These are phyloP conservation scores for Dinocampus coccinellae DNA, from an alignment of 2,888 invertebrate genomes.

Conservation along the genomic window DNA sequence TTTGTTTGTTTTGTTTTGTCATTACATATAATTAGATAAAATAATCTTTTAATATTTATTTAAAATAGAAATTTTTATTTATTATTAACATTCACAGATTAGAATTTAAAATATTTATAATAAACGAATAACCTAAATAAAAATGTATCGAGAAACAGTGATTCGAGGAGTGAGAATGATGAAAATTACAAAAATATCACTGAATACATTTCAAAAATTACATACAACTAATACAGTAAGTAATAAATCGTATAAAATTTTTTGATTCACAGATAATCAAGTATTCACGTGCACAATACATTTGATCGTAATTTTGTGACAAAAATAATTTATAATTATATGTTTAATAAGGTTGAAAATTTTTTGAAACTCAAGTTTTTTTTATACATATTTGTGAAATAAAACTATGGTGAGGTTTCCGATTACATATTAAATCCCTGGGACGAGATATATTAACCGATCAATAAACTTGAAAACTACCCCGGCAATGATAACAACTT, in stretches of 20 bases:
- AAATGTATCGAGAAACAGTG: constrained; percentile 49
- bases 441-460: constrained; percentile 41
- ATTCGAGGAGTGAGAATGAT: constrained; percentile 47
- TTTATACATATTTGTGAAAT: too few species aligned
- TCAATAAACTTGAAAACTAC: constrained; percentile 43
- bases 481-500: constrained; percentile 32
- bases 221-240: constrained; percentile 55
- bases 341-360: too few species aligned
- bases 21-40: too few species aligned
- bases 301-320: constrained; percentile 52
- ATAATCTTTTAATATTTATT: not conserved
- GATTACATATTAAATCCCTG: constrained; percentile 34
- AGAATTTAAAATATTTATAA: constrained; percentile 7
- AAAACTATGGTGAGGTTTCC: constrained; percentile 27
- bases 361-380: too few species aligned
- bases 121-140: not conserved
- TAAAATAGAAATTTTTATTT: not conserved
- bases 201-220: constrained; percentile 50
- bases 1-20: too few species aligned
- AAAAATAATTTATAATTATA: constrained; percentile 46
- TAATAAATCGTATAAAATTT: constrained; percentile 4
- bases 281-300: constrained; percentile 38
- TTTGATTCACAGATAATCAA: constrained; percentile 26
- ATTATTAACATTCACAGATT: not conserved
- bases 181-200: constrained; percentile 49